Conservation (phyloP, 2,888 invertebrate species). For the Chalcis sispes region DNA sequence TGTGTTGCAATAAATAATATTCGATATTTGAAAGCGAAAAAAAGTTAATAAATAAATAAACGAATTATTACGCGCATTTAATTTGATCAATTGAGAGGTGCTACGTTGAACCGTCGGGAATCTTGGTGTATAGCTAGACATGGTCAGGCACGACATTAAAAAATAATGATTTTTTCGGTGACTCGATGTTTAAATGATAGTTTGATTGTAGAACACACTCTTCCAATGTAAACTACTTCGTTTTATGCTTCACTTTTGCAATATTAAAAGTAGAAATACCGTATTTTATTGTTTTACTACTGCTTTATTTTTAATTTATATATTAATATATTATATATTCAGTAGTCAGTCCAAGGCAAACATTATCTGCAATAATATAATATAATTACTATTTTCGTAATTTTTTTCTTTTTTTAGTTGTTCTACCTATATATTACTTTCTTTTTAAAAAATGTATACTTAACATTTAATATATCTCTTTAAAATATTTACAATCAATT, state of each 20-base stretch:
- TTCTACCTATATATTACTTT: conserved; percentile 76
- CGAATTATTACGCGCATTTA: conserved; percentile 18
- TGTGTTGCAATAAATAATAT: conserved; percentile 28
- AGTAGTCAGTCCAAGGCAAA: conserved; percentile 76
- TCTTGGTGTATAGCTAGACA: conserved; percentile 51
- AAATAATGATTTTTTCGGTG: conserved; percentile 61
- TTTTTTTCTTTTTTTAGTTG: conserved; percentile 65
- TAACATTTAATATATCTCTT: conserved; percentile 73
- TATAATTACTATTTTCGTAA: conserved; percentile 70
- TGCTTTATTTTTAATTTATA: conserved; percentile 61
- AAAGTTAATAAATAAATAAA: conserved; percentile 24
- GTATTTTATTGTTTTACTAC: conserved; percentile 71
- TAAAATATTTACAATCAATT: conserved; percentile 74
- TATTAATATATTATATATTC: conserved; percentile 64
- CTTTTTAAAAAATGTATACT: conserved; percentile 76
- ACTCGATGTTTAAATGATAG: conserved; percentile 62
- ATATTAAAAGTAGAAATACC: conserved; percentile 76
- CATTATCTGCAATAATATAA: conserved; percentile 74
- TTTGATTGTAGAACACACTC: conserved; percentile 72
- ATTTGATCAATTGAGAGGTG: conserved; percentile 45
- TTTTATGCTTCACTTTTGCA: conserved; percentile 68
- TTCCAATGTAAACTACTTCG: conserved; percentile 68
- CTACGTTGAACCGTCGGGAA: conserved; percentile 42
- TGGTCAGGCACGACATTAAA: conserved; percentile 66
- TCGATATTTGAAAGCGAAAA: conserved; percentile 29